Conservation (phyloP, 2,113 vertebrate genomes). For the Pungitius pungitius region DNA sequence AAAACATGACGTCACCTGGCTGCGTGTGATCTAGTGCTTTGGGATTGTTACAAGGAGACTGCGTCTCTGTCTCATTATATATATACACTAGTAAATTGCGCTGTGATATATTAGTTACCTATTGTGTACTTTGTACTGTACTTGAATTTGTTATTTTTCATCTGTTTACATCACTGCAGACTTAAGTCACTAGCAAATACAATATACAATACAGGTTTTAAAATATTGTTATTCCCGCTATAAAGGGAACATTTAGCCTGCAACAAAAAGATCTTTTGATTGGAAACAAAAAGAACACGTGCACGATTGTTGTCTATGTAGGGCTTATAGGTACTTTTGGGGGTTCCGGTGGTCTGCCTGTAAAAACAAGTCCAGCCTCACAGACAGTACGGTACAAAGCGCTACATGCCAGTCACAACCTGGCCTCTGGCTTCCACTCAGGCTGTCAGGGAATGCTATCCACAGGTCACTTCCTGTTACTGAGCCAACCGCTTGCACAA, state of each 20-base stretch:
- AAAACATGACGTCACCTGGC: constrained; percentile 5
- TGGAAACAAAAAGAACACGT: constrained; percentile 42
- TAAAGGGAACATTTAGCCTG: constrained; percentile 28
- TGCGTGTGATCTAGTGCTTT: neutral
- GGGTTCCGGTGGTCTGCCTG: constrained; percentile 50
- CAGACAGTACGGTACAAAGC: constrained; percentile 43
- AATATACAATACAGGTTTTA: constrained; percentile 29
- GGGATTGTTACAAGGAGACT: neutral
- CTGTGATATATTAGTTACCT: neutral
- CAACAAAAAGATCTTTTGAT: constrained; percentile 12
- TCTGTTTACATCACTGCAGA: neutral
- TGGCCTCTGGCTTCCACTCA: constrained; percentile 58
- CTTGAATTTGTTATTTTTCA: neutral
- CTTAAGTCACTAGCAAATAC: constrained; percentile 12
- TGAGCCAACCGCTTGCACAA: constrained; percentile 37
- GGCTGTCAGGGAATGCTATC: constrained; percentile 59
- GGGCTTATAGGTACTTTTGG: constrained; percentile 12
- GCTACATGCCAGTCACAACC: constrained; percentile 62
- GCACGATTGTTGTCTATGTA: constrained; percentile 40
- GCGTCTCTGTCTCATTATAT: neutral
- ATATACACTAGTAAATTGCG: neutral
- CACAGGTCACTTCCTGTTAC: constrained; percentile 76
- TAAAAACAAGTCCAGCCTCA: constrained; percentile 70
- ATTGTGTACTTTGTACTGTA: neutral
- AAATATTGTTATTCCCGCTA: constrained; percentile 26